Conservation (phyloP, 2,797 vertebrate genomes). For the Linurgus olivaceus region DNA sequence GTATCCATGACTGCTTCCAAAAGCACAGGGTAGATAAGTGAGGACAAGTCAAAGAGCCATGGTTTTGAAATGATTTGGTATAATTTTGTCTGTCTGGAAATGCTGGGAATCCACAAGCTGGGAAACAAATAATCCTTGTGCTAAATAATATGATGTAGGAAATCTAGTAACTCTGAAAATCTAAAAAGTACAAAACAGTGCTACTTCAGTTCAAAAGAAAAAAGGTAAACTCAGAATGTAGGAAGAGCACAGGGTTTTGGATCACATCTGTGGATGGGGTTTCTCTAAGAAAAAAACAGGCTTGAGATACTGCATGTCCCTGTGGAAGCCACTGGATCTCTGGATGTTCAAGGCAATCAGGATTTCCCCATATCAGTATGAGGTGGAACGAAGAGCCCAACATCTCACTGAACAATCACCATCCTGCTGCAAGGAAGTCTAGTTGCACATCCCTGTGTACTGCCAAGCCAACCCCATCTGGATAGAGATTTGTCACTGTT, state of each 20-base stretch:
- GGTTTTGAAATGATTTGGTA: neutral
- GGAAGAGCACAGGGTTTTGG: neutral
- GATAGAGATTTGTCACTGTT: neutral
- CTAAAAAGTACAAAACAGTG: neutral
- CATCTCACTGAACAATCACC: neutral
- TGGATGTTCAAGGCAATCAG: neutral
- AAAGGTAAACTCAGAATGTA: neutral
- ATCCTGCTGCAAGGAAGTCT: neutral
- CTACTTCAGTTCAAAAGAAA: neutral
- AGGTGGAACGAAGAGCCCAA: accelerated
- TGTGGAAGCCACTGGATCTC: neutral
- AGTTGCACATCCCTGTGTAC: neutral
- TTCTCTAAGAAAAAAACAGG: neutral
- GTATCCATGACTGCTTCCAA: neutral
- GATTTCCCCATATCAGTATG: accelerated
- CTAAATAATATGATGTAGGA: neutral
- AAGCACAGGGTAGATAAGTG: neutral
- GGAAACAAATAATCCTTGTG: neutral
- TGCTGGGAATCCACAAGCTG: neutral
- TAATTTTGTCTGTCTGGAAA: neutral
- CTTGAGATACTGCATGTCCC: neutral
- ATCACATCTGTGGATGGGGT: neutral
- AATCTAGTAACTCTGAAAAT: neutral
- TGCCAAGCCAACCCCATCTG: neutral
- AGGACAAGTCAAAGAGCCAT: neutral